phyloP scores from a whole-genome alignment of 2,888 invertebrate genomes.

The Argyra leucocephala region DNA sequence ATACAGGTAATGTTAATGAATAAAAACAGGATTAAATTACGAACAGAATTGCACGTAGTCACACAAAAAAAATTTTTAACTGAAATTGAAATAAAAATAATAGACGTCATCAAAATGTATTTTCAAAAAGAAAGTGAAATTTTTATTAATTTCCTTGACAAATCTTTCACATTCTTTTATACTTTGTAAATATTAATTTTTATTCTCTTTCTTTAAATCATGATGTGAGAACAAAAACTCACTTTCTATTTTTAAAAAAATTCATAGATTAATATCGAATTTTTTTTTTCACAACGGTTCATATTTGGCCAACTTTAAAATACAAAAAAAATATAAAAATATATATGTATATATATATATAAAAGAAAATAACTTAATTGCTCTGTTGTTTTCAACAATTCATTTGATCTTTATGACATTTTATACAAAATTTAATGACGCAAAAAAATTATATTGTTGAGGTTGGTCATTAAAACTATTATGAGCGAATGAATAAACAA shows the following conservation, averaged over 20 bases:
- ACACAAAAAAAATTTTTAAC: no score
- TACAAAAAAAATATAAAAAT: neutral
- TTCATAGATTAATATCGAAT: neutral
- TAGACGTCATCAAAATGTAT: no score
- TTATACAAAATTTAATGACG: neutral
- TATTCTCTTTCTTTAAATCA: no score
- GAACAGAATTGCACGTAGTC: no score
- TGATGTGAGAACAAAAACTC: no score
- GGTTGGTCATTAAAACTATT: slow-evolving; percentile 2
- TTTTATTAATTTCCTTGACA: no score
- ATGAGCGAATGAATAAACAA: neutral
- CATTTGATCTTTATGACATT: slow-evolving; percentile 4
- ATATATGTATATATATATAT: neutral
- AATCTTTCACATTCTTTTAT: no score
- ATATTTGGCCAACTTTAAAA: neutral
- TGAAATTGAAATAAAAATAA: no score
- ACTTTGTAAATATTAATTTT: no score
- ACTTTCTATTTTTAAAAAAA: neutral
- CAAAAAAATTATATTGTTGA: neutral
- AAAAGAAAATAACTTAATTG: neutral
- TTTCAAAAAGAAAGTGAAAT: no score
- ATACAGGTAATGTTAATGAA: no score
- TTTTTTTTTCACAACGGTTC: neutral
- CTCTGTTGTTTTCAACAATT: neutral
- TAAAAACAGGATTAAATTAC: no score